Conservation (phyloP, 1,140 invertebrate genomes). For the Phenacoccus solenopsis region DNA sequence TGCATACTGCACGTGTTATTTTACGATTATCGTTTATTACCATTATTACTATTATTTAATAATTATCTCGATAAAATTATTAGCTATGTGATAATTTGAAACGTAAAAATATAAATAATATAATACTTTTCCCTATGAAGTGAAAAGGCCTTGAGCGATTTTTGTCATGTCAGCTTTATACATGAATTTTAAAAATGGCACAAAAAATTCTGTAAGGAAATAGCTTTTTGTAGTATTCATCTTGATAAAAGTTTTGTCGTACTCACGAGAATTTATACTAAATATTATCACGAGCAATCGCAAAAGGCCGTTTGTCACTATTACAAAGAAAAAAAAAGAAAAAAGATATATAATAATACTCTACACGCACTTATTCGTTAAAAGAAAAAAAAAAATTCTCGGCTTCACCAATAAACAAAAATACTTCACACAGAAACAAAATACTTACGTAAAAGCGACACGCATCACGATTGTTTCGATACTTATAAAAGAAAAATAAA, state of each 20-base stretch:
- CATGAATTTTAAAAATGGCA: slow-evolving; percentile 2
- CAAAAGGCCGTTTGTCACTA: neutral
- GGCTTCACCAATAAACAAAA: neutral
- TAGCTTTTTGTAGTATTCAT: neutral
- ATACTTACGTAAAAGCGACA: too few relatives aligned
- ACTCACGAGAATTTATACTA: neutral
- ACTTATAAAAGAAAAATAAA: too few relatives aligned
- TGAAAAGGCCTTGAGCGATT: slow-evolving; percentile 8
- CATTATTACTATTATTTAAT: slow-evolving; percentile 17
- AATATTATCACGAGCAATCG: neutral
- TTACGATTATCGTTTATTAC: neutral
- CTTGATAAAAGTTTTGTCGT: neutral
- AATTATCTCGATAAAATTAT: neutral
- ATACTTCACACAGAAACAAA: too few relatives aligned
- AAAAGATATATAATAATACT: neutral
- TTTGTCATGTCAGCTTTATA: neutral
- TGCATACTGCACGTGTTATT: neutral
- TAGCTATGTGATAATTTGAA: neutral
- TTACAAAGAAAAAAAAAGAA: neutral
- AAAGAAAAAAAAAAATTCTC: neutral
- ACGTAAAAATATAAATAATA: neutral
- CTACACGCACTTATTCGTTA: neutral
- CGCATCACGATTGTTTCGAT: too few relatives aligned
- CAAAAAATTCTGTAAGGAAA: neutral
- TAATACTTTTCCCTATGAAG: neutral